Evolutionary conservation across 2,888 invertebrate genomes (phyloP).

Genomic region (Drosophila merina): DNA sequence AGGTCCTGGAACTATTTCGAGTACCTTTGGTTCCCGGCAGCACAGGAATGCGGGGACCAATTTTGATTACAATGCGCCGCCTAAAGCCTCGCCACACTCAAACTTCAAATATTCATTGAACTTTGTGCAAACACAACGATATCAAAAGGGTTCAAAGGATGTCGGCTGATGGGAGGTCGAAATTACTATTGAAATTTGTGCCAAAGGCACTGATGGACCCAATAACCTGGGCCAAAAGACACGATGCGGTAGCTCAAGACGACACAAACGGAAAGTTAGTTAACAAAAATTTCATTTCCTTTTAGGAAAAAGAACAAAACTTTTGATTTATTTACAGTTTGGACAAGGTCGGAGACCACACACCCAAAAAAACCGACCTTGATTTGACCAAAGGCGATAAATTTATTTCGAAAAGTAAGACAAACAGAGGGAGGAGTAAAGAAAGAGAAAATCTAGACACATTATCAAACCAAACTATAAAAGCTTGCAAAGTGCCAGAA

Average conservation of each 20-base stretch:
- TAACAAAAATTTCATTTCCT: neutral
- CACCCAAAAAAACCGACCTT: neutral
- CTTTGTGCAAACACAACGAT: conserved; percentile 24
- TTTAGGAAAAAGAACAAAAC: neutral
- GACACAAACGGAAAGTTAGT: neutral
- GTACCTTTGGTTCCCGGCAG: conserved; percentile 5
- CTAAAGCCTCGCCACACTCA: neutral
- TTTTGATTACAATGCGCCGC: conserved; percentile 20
- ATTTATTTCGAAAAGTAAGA: conserved; percentile 14
- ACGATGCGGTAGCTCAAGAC: neutral
- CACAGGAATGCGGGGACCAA: neutral
- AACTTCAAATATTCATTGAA: conserved; percentile 16
- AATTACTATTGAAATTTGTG: conserved; percentile 35
- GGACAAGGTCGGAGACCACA: neutral
- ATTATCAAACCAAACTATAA: conserved; percentile 52
- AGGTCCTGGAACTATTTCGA: neutral
- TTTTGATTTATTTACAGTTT: neutral
- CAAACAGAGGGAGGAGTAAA: conserved; percentile 14
- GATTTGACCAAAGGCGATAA: conserved; percentile 19
- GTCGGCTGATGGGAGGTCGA: neutral
- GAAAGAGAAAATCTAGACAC: conserved; percentile 31
- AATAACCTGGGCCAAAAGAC: conserved; percentile 61
- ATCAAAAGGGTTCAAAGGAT: conserved; percentile 12
- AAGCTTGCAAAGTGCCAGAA: conserved; percentile 49
- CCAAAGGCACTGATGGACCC: conserved; percentile 56